Evolutionary conservation across 1,140 invertebrate species (phyloP).

Genomic region (Trigoniulus corallinus): DNA sequence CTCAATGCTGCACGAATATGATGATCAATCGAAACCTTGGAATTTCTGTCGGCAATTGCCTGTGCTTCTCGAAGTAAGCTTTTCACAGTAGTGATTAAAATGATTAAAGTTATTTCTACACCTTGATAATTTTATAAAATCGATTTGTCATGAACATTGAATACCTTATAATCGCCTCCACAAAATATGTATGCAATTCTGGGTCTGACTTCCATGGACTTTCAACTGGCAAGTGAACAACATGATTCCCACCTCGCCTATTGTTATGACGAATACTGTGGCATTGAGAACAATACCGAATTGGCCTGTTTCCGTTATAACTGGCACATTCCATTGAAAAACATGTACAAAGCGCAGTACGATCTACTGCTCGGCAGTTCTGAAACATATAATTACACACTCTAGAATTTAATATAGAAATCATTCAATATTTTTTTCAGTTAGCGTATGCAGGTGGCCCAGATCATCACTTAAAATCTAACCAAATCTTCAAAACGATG

Average conservation of each 20-base stretch:
- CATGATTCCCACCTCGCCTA: conserved; percentile 65
- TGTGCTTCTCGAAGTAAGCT: conserved; percentile 30
- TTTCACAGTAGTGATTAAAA: no score
- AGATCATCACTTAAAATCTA: no score
- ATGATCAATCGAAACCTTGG: conserved; percentile 23
- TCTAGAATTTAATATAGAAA: background rate
- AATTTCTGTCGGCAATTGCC: conserved; percentile 19
- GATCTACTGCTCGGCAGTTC: conserved; percentile 83
- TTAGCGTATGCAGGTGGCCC: no score
- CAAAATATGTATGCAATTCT: conserved; percentile 81
- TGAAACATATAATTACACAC: conserved; percentile 25
- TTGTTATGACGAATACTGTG: conserved; percentile 76
- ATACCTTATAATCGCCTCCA: conserved; percentile 90
- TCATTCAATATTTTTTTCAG: no score
- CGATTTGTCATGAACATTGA: background rate
- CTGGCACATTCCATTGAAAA: conserved; percentile 92
- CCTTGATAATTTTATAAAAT: background rate
- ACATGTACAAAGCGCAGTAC: conserved; percentile 88
- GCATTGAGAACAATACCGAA: conserved; percentile 80
- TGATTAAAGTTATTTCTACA: no score
- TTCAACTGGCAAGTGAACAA: conserved; percentile 68
- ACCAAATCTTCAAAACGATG: no score
- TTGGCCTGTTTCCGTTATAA: conserved; percentile 89
- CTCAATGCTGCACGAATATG: conserved; percentile 26
- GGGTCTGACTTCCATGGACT: conserved; percentile 72